A percentile compares a stretch with the other conserved stretches of the same genome.
These are phyloP conservation scores for Campylorhamphus procurvoides DNA, from an alignment of 2,113 vertebrate genomes.

Conservation along the genomic window DNA sequence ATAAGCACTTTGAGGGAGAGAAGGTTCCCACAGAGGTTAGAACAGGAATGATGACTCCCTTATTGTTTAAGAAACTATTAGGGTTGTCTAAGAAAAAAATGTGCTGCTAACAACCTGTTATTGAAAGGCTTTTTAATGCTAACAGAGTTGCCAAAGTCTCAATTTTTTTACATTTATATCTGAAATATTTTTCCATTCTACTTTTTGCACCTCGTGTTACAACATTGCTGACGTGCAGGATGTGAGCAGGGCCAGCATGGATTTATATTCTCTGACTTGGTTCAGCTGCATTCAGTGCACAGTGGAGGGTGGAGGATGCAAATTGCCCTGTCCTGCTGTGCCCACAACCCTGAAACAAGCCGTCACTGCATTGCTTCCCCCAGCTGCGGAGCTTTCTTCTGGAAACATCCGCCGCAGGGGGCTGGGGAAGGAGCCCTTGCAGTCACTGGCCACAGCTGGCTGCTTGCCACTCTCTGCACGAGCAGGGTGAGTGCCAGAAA, in stretches of 20 bases:
- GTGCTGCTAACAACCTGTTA: neutral
- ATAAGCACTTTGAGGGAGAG: neutral
- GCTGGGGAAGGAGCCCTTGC: fast-evolving
- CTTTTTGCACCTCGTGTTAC: neutral
- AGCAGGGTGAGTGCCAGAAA: neutral
- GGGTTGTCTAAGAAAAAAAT: neutral
- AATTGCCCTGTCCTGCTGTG: neutral
- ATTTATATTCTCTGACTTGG: neutral
- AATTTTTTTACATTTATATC: neutral
- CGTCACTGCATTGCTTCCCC: neutral
- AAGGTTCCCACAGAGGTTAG: neutral
- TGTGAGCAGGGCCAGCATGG: fast-evolving
- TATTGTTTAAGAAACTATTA: neutral
- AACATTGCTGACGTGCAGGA: neutral
- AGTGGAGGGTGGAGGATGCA: neutral
- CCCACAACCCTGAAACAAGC: neutral
- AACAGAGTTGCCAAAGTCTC: neutral
- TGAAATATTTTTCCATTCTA: fast-evolving
- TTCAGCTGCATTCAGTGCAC: neutral
- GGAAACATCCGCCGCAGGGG: neutral
- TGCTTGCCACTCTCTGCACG: fast-evolving
- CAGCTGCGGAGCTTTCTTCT: neutral
- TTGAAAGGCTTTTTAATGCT: neutral
- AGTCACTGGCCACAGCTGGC: too few species aligned
- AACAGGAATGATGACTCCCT: neutral